Evolutionary conservation across 2,797 vertebrate species (phyloP), one percentile per base, ranked within the genome.

Genomic region (Danionella dracula): DNA sequence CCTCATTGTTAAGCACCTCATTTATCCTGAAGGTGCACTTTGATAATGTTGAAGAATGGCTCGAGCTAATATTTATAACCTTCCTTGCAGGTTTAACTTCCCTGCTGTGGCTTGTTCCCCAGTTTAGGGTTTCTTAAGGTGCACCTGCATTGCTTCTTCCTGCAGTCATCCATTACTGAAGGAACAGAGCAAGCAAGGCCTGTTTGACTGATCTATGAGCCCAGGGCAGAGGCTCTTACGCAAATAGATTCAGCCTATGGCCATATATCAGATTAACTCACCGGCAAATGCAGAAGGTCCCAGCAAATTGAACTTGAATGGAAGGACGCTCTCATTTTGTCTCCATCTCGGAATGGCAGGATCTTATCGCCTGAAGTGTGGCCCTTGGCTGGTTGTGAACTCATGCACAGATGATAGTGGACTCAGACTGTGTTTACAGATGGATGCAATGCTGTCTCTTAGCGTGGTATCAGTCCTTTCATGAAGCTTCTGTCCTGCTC

Each of bases 151-250:
- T 56, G 57, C 64, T 50, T 45, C 56, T 55, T 58, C 45, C 51
- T 48, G 55, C 60, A 60, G 60, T 64, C 48, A 58, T 72, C 45
- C 66, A 68, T 70, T 64, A 65, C 53, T 60, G 41, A 60, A 45
- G 61, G 64, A 40, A 75, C 50, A 68, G 55, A 64, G 34, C 44
- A 51, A 67, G 53, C 41, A 46, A 27, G 65, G 21, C 27, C 40
- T 40, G 31, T 45, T 72, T 64, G 61, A 71, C 66, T 72, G 58
- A 68, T 64, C 53, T 42, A 67, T 72, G 49, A 45, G 63, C 37
- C 42, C 50, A 46, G 16, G 58, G 40, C 50, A 53, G 21, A 56
- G 27, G 50, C 61, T 63, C 20, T 73, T 42, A 68, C 35, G 42
- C 58, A 57, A 58, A 71, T 56, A 72, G 66, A 68, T 68, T 27